Evolutionary conservation across 2,797 vertebrate species (phyloP).

Genomic region (Amblyopsis hoosieri): DNA sequence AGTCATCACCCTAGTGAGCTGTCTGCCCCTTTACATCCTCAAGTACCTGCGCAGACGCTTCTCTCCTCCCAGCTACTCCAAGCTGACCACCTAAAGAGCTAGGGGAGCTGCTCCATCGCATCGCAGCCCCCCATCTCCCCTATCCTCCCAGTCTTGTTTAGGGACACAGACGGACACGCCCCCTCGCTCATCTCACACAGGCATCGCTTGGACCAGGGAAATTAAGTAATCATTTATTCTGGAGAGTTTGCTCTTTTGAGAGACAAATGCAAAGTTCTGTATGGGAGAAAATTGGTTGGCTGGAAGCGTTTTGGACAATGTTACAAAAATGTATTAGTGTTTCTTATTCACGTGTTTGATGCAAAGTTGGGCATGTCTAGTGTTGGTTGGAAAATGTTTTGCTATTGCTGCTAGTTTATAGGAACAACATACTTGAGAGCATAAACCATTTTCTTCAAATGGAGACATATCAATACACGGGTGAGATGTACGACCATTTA

Average conservation of each 20-base stretch:
- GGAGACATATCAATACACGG: not conserved
- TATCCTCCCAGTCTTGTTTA: slow-evolving; percentile 5
- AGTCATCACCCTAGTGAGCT: slow-evolving; percentile 96
- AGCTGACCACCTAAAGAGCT: slow-evolving; percentile 83
- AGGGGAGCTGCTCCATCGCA: not conserved
- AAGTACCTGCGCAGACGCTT: slow-evolving; percentile 96
- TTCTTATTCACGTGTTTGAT: slow-evolving; percentile 41
- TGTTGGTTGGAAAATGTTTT: not conserved
- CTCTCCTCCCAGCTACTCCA: slow-evolving; percentile 97
- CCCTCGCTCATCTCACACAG: slow-evolving; percentile 21
- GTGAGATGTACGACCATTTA: slow-evolving; percentile 6
- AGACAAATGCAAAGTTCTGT: not conserved
- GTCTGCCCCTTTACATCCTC: slow-evolving; percentile 95
- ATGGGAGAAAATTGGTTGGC: slow-evolving; percentile 12
- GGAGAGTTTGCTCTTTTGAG: slow-evolving; percentile 6
- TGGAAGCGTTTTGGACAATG: slow-evolving; percentile 2
- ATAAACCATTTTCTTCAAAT: not conserved
- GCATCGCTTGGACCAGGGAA: slow-evolving; percentile 31
- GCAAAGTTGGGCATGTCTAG: slow-evolving; percentile 21
- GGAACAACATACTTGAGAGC: not conserved
- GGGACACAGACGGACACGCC: not conserved
- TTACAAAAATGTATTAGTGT: not conserved
- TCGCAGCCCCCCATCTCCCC: not conserved
- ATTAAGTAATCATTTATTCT: slow-evolving; percentile 29
- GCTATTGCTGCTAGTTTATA: not conserved